Conservation (phyloP, 2,113 vertebrate species). For the Clarias magur region DNA sequence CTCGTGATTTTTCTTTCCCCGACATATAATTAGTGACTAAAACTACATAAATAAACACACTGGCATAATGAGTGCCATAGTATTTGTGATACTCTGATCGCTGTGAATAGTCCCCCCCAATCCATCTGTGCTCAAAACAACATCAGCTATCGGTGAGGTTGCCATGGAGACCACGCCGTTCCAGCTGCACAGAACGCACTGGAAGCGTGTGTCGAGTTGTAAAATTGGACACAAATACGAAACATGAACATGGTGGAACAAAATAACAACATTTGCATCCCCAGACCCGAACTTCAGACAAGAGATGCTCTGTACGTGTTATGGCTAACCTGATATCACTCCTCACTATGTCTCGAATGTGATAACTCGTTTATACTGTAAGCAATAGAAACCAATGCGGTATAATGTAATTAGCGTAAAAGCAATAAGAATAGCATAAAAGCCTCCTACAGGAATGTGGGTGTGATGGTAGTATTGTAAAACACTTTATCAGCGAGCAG, state of each 20-base stretch:
- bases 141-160: slow-evolving; percentile 40
- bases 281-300: neutral
- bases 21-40: slow-evolving; percentile 10
- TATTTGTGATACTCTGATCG: slow-evolving; percentile 36
- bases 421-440: slow-evolving; percentile 1
- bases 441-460: slow-evolving; percentile 5
- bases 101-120: slow-evolving; percentile 7
- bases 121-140: slow-evolving; percentile 47
- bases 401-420: neutral
- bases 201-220: slow-evolving; percentile 26
- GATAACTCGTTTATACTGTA: neutral
- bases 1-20: neutral
- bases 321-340: neutral
- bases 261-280: neutral
- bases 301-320: neutral
- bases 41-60: neutral
- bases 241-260: neutral
- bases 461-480: slow-evolving; percentile 19
- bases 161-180: slow-evolving; percentile 51
- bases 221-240: slow-evolving; percentile 41
- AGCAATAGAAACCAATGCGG: neutral
- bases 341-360: neutral
- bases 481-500: neutral
- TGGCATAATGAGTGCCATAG: neutral
- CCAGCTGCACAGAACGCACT: slow-evolving; percentile 43